A percentile compares a stretch with the other conserved stretches of the same genome.
Conservation (phyloP, 2,113 vertebrate genomes). For the Daubentonia madagascariensis region DNA sequence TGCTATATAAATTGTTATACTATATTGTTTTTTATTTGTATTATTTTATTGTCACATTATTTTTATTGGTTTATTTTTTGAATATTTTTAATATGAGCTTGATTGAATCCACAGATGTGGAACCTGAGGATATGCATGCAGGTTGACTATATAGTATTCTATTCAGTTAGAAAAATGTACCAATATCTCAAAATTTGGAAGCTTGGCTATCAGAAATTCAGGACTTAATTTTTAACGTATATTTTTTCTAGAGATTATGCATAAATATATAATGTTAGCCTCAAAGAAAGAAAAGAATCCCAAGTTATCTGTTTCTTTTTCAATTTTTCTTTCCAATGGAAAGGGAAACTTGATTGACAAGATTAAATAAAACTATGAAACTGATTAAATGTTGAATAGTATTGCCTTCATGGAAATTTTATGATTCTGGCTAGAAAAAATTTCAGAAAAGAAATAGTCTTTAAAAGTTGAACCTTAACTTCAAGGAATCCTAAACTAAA, state of each 20-base stretch:
- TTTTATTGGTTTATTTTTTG: neutral
- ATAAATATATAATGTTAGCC: neutral
- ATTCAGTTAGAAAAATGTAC: neutral
- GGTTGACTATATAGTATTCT: neutral
- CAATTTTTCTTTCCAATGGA: neutral
- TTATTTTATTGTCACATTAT: neutral
- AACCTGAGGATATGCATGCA: neutral
- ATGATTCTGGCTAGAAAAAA: neutral
- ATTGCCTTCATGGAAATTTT: neutral
- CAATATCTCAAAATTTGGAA: neutral
- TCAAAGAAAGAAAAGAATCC: neutral
- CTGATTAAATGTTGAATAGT: neutral
- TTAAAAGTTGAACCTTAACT: neutral
- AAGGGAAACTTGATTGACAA: neutral
- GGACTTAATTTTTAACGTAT: neutral
- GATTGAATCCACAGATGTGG: neutral
- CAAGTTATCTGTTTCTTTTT: neutral
- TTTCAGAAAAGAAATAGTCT: neutral
- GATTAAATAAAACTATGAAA: neutral
- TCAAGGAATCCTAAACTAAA: neutral
- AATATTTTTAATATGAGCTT: neutral
- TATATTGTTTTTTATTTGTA: neutral
- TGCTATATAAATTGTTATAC: neutral
- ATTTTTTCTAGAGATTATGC: neutral
- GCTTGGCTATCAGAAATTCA: neutral